Base-by-base conservation (phyloP, 2,888 invertebrate genomes). In the Stegana nigrithorax region DNA sequence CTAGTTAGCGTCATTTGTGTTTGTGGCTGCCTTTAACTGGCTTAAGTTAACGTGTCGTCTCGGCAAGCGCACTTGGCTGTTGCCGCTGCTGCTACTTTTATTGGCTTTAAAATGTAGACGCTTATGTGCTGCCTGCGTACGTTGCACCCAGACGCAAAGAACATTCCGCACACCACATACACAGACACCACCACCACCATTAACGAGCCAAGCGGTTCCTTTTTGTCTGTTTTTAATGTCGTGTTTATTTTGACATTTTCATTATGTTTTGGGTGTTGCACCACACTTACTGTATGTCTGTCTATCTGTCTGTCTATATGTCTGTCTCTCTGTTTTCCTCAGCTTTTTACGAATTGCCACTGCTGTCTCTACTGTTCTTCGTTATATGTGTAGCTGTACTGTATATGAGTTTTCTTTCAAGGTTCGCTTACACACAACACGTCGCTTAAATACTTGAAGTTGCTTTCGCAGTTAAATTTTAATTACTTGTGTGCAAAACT, bases 231-330 rank as follows among this genome's bases (percentile, higher is more conserved):
- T 76, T 78, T 80, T 73, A 79, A 78, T 78, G 75, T 73, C 69
- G 80, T 78, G 81, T 81, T 78, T 80, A 78, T 78, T 78, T 78
- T 78, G 73, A 79, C 80, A 81, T 75, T 81, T 79, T 81, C 81
- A 81, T 81, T 81, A 81, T 79, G 78, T 71, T 66, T 62, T 56
- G 58, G 21, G 53, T 62, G 67, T 67, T 59, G 63, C 64, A 23
- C 45, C 26, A 32, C 17, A 3, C 3, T n/a, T 12, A 32, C 23
- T 14, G 19, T 32, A 29, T 32, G 53, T 17, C 26, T 12, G 26
- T 42, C 47, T 12, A 12, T 50, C 25, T 25, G 47, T 2, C 25
- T 25, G 23, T 50, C 51, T 51, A 21, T 5, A 8, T 8, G 10
- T 12, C n/a, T n/a, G n/a, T n/a, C n/a, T n/a, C n/a, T n/a, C n/a